A percentile compares a stretch with the other conserved stretches of the same genome.
These are phyloP conservation scores for Pseudococcus longispinus DNA, from an alignment of 2,888 invertebrate species.

Conservation along the genomic window DNA sequence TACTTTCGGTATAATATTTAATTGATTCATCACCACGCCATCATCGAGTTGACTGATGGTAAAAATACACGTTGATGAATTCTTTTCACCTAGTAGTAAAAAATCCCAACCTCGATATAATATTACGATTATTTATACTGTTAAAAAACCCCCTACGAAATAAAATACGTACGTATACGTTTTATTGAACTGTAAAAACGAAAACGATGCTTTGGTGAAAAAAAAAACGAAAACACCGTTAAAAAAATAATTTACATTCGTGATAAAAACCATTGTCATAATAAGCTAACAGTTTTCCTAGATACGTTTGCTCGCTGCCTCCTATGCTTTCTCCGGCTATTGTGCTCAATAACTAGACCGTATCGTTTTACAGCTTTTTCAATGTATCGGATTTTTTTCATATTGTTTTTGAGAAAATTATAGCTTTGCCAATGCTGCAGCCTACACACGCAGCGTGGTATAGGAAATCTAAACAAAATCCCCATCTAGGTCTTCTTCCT, in stretches of 20 bases:
- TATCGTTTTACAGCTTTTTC: conserved; percentile 45
- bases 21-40: conserved; percentile 19
- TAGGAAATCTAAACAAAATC: conserved; percentile 10
- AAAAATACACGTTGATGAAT: background rate
- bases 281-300: conserved; percentile 30
- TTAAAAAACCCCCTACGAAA: background rate
- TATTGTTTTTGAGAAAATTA: conserved; percentile 31
- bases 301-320: background rate
- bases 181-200: conserved; percentile 17
- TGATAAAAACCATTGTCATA: conserved; percentile 36
- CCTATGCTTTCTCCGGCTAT: background rate
- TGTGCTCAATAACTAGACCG: conserved; percentile 37
- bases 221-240: background rate
- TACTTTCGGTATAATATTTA: background rate
- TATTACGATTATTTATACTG: background rate
- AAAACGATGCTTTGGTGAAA: background rate
- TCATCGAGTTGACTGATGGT: background rate
- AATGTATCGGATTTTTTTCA: conserved; percentile 40
- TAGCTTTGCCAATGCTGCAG: background rate
- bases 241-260: conserved; percentile 38
- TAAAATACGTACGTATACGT: background rate
- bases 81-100: background rate
- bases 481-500: background rate
- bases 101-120: background rate
- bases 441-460: background rate